Conservation (phyloP, 1,140 invertebrate genomes). For the Yoshiicerus persimilis region DNA sequence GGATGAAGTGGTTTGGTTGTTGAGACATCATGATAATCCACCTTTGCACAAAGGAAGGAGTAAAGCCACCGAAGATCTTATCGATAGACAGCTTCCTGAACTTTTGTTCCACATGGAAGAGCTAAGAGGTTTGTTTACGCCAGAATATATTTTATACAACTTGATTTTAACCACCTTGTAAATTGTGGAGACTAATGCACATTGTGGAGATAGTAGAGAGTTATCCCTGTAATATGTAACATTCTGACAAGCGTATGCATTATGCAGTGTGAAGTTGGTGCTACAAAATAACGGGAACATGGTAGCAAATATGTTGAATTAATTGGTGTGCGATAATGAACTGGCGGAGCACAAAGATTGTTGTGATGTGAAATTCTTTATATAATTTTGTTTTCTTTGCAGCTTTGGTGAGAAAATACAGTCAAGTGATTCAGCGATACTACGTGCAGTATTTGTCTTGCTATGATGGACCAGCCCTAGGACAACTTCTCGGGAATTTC, state of each 20-base stretch:
- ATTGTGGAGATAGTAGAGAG: neutral
- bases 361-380: neutral
- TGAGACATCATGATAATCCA: slow-evolving; percentile 94
- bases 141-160: neutral
- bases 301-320: neutral
- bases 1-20: slow-evolving; percentile 96
- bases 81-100: slow-evolving; percentile 93
- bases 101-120: slow-evolving; percentile 98
- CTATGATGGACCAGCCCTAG: slow-evolving; percentile 90
- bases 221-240: neutral
- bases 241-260: neutral
- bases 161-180: slow-evolving; percentile 6
- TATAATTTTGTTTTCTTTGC: slow-evolving; percentile 33
- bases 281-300: neutral
- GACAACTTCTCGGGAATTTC: slow-evolving; percentile 78
- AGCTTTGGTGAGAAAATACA: slow-evolving; percentile 90
- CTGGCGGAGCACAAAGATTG: neutral
- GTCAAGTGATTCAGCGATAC: slow-evolving; percentile 95
- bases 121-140: slow-evolving; percentile 62
- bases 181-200: neutral
- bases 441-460: slow-evolving; percentile 95
- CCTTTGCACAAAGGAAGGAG: slow-evolving; percentile 81
- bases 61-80: slow-evolving; percentile 82
- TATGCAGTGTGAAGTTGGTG: neutral
- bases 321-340: neutral